A percentile compares a stretch with the other conserved stretches of the same genome.
phyloP scores from a whole-genome alignment of 2,797 vertebrate genomes.

The Psittacula echo region DNA sequence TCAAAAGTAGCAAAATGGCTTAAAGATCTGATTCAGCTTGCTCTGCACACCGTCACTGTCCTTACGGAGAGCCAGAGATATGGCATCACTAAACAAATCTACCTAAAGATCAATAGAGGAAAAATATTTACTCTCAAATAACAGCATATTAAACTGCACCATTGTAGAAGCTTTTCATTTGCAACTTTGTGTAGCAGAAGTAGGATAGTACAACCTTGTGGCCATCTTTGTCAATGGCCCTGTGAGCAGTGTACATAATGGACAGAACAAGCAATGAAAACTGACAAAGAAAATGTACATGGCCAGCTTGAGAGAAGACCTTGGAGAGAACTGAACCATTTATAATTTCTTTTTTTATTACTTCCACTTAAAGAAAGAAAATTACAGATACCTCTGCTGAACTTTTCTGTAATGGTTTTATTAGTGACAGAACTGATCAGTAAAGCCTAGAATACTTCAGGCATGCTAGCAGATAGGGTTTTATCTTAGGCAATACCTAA shows the following conservation, averaged over 20 bases:
- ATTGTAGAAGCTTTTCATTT: neutral
- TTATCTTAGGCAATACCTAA: neutral
- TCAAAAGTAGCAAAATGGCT: neutral
- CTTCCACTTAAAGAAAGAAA: neutral
- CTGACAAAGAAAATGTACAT: neutral
- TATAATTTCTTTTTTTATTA: neutral
- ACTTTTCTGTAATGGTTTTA: neutral
- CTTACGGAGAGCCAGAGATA: neutral
- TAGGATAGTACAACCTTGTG: neutral
- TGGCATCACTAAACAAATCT: neutral
- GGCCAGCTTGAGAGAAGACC: neutral
- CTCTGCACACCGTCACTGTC: neutral
- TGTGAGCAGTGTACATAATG: neutral
- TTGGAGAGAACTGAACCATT: neutral
- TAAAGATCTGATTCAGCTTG: neutral
- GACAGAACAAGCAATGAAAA: neutral
- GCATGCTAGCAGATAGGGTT: neutral
- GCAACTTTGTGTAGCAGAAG: neutral
- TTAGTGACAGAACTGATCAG: neutral
- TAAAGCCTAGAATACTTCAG: neutral
- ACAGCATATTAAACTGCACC: neutral
- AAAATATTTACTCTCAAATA: neutral
- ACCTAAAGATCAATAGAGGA: neutral
- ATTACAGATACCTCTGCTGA: neutral
- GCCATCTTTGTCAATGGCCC: neutral